A percentile compares a stretch with the other conserved stretches of the same genome.
These are phyloP conservation scores for Rhodinocichla rosea DNA, from an alignment of 2,113 vertebrate species.

Conservation along the genomic window DNA sequence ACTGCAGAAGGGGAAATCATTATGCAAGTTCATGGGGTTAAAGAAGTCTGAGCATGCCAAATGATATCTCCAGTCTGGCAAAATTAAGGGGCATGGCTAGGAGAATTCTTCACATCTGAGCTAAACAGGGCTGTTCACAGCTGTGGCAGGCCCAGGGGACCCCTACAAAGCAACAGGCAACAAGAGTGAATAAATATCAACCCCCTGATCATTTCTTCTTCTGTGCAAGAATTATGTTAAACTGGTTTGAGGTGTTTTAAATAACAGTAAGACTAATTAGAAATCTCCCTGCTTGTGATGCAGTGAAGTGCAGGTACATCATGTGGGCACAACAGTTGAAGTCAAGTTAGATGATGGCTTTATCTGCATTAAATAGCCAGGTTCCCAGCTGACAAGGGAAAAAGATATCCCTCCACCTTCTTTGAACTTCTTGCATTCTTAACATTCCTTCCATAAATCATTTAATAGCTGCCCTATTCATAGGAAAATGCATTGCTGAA, in stretches of 20 bases:
- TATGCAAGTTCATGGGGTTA: neutral
- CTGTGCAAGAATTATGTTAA: neutral
- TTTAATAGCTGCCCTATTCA: slow-evolving; percentile 35
- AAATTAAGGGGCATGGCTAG: neutral
- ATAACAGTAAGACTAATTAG: neutral
- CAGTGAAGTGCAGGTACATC: neutral
- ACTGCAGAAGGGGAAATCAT: neutral
- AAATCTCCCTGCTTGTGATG: neutral
- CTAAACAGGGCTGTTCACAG: neutral
- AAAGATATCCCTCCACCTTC: neutral
- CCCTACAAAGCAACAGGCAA: neutral
- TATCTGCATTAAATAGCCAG: neutral
- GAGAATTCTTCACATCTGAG: neutral
- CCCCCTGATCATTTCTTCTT: neutral
- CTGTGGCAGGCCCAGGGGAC: neutral
- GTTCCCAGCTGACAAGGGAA: neutral
- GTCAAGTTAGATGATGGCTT: neutral
- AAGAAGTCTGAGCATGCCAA: neutral
- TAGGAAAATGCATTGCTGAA: slow-evolving; percentile 43
- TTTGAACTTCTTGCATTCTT: slow-evolving; percentile 35
- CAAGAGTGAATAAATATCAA: neutral
- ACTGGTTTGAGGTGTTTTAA: neutral
- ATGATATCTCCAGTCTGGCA: neutral
- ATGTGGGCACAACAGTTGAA: neutral
- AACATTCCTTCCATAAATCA: slow-evolving; percentile 31